Evolutionary conservation across 2,113 vertebrate genomes (phyloP).

Genomic region (Nothoprocta pentlandii): DNA sequence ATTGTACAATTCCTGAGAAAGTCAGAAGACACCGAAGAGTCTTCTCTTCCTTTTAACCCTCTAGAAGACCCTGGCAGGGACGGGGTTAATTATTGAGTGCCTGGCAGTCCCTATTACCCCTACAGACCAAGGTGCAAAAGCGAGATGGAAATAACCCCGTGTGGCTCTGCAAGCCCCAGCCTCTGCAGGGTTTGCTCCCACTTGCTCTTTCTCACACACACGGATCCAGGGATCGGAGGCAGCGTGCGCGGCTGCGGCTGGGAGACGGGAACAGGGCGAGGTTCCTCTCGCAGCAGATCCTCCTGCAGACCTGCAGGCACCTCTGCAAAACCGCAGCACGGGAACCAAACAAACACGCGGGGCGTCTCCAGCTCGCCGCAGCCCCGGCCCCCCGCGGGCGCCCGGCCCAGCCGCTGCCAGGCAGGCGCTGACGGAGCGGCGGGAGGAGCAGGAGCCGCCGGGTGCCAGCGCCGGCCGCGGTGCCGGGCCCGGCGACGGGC

Average conservation of each 20-base stretch:
- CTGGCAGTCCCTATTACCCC: neutral
- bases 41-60: neutral
- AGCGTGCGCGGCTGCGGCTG: neutral
- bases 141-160: neutral
- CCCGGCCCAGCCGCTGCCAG: slow-evolving; percentile 3
- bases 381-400: slow-evolving; percentile 11
- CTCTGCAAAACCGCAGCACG: slow-evolving; percentile 52
- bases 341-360: slow-evolving; percentile 53
- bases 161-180: neutral
- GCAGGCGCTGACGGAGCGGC: slow-evolving; percentile 1
- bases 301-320: slow-evolving; percentile 72
- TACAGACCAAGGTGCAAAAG: neutral
- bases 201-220: neutral
- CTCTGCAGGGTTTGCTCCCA: neutral
- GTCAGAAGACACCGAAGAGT: accelerated
- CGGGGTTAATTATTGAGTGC: accelerated
- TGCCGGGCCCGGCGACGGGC: neutral
- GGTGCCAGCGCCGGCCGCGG: slow-evolving; percentile 4
- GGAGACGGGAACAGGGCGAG: slow-evolving; percentile 54
- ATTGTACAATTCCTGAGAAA: accelerated
- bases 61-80: neutral
- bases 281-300: slow-evolving; percentile 29
- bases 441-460: too few species aligned
- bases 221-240: neutral
- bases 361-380: slow-evolving; percentile 39